phyloP scores from a whole-genome alignment of 2,797 vertebrate genomes.

The Melanogrammus aeglefinus region DNA sequence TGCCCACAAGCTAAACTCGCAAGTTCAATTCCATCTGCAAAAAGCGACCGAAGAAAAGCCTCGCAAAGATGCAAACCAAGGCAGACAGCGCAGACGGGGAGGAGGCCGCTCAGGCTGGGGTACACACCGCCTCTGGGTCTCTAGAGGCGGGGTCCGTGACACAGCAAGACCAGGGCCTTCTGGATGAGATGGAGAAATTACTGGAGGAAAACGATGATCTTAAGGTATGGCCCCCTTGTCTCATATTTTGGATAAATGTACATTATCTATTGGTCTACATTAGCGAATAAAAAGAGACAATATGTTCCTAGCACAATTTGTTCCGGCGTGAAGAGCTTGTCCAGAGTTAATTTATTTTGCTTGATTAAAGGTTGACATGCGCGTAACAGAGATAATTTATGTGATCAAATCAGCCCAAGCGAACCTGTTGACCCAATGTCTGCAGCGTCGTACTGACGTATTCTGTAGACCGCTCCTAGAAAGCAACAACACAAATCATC shows the following conservation, averaged over 20 bases:
- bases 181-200: conserved; percentile 88
- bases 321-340: neutral
- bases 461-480: neutral
- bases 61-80: conserved; percentile 74
- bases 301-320: neutral
- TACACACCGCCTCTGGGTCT: conserved; percentile 59
- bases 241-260: neutral
- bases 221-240: conserved; percentile 75
- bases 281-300: neutral
- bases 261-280: neutral
- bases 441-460: neutral
- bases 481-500: neutral
- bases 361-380: neutral
- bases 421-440: neutral
- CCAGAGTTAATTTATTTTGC: neutral
- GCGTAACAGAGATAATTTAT: neutral
- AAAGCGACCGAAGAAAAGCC: conserved; percentile 70
- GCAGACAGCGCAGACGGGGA: conserved; percentile 19
- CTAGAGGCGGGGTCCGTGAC: conserved; percentile 68
- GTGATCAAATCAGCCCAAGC: neutral
- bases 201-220: conserved; percentile 91
- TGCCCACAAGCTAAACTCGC: conserved; percentile 82
- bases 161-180: conserved; percentile 79
- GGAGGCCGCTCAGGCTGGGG: conserved; percentile 44
- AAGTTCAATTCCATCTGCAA: conserved; percentile 70